phyloP scores from a whole-genome alignment of 2,888 invertebrate species.

The Drosophila neoperkinsi region DNA sequence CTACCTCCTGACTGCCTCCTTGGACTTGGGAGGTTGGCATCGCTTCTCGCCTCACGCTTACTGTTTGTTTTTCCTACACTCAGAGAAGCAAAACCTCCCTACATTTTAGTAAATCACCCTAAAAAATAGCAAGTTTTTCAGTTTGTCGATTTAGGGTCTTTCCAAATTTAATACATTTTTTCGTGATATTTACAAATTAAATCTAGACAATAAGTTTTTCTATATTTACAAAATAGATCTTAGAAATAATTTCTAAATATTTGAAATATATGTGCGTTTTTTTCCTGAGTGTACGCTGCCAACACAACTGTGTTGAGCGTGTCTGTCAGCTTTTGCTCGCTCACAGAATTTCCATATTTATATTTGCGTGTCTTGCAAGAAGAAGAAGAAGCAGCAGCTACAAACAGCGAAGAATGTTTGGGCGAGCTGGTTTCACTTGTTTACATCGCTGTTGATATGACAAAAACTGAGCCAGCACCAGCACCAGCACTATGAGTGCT shows the following conservation, averaged over 20 bases:
- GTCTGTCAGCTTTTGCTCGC: slow-evolving; percentile 26
- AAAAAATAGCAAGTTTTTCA: neutral
- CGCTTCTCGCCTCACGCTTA: slow-evolving; percentile 5
- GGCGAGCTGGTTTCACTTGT: slow-evolving; percentile 84
- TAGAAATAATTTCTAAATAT: neutral
- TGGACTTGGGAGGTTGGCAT: slow-evolving; percentile 10
- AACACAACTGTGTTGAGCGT: slow-evolving; percentile 28
- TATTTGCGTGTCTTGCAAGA: slow-evolving; percentile 16
- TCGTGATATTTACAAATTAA: neutral
- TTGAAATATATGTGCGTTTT: neutral
- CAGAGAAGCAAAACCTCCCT: neutral
- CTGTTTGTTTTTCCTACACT: slow-evolving; percentile 36
- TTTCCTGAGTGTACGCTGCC: slow-evolving; percentile 2
- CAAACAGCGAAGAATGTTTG: slow-evolving; percentile 82
- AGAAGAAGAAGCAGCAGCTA: slow-evolving; percentile 21
- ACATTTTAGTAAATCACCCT: neutral
- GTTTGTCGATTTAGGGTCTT: neutral
- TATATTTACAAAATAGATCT: too few species aligned
- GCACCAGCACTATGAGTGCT: slow-evolving; percentile 7
- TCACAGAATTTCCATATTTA: slow-evolving; percentile 48
- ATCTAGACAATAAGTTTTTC: neutral
- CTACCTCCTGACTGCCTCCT: slow-evolving; percentile 19
- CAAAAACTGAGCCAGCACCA: slow-evolving; percentile 18
- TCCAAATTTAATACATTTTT: neutral
- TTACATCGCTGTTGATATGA: slow-evolving; percentile 61